Evolutionary conservation across 1,140 invertebrate genomes (phyloP).

Genomic region (Heliothis subflexa): DNA sequence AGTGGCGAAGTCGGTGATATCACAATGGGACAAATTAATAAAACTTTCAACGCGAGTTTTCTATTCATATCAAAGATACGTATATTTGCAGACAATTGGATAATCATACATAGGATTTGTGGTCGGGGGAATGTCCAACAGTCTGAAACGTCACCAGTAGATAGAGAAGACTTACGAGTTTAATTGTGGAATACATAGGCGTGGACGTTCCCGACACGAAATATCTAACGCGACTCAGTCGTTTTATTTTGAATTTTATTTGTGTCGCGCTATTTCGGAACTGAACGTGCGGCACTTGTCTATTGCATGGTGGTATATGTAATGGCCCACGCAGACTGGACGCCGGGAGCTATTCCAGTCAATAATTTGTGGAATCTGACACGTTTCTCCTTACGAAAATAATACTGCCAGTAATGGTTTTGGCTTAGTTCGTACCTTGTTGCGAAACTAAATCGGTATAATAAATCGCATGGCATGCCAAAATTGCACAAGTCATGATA

Average conservation of each 20-base stretch:
- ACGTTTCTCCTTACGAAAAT: neutral
- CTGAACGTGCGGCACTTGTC: constrained; percentile 79
- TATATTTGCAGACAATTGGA: constrained; percentile 7
- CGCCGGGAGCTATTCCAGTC: constrained; percentile 56
- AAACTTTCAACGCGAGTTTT: neutral
- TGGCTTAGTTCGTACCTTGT: constrained; percentile 1
- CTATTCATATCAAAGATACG: neutral
- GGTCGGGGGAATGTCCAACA: constrained; percentile 9
- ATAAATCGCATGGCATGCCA: constrained; percentile 26
- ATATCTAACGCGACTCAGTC: constrained; percentile 80
- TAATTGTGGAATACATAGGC: constrained; percentile 74
- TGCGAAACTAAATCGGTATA: neutral
- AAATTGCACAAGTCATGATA: constrained; percentile 26
- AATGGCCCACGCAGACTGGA: constrained; percentile 67
- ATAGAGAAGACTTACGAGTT: constrained; percentile 62
- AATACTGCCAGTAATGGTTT: neutral
- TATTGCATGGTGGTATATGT: constrained; percentile 71
- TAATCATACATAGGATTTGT: neutral
- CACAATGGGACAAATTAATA: neutral
- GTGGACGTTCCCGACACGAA: constrained; percentile 62
- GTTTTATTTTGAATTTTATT: constrained; percentile 86
- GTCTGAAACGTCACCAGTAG: constrained; percentile 47
- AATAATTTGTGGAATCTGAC: constrained; percentile 46
- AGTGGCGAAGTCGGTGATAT: neutral
- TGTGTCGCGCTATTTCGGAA: constrained; percentile 84